These are phyloP conservation scores for Papilio dardanus DNA, from an alignment of 1,140 invertebrate genomes.

Conservation along the genomic window DNA sequence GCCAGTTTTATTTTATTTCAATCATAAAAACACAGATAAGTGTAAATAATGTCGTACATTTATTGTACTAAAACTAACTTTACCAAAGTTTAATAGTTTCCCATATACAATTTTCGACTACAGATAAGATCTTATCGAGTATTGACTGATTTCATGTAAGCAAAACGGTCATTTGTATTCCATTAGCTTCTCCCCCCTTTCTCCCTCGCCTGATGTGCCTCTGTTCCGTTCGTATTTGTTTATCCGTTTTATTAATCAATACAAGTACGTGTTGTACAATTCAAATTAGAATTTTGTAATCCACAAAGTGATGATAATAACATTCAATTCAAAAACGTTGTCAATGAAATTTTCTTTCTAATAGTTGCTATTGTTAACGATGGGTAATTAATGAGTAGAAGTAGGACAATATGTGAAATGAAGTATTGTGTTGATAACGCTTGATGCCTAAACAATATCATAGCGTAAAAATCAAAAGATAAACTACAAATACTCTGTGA, in stretches of 20 bases:
- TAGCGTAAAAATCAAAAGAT: background rate
- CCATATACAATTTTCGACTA: conserved; percentile 14
- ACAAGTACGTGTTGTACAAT: conserved; percentile 4
- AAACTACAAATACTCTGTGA: background rate
- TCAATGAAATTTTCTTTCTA: background rate
- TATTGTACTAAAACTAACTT: background rate
- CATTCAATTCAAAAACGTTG: background rate
- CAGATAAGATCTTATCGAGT: conserved; percentile 55
- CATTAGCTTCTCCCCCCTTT: conserved; percentile 62
- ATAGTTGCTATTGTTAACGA: background rate
- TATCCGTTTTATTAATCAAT: conserved; percentile 29
- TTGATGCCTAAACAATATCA: background rate
- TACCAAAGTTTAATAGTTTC: conserved; percentile 11
- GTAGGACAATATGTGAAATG: background rate
- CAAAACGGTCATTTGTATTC: conserved; percentile 78
- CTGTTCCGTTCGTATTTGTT: conserved; percentile 26
- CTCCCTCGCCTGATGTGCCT: conserved; percentile 12
- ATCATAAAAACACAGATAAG: background rate
- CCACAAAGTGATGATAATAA: background rate
- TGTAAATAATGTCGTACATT: background rate
- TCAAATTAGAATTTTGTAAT: background rate
- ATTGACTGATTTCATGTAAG: conserved; percentile 77
- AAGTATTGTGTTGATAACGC: no score
- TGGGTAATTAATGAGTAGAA: background rate
- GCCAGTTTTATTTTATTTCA: no score